Conservation (phyloP, 2,888 invertebrate species). For the Gymnocheta viridis region DNA sequence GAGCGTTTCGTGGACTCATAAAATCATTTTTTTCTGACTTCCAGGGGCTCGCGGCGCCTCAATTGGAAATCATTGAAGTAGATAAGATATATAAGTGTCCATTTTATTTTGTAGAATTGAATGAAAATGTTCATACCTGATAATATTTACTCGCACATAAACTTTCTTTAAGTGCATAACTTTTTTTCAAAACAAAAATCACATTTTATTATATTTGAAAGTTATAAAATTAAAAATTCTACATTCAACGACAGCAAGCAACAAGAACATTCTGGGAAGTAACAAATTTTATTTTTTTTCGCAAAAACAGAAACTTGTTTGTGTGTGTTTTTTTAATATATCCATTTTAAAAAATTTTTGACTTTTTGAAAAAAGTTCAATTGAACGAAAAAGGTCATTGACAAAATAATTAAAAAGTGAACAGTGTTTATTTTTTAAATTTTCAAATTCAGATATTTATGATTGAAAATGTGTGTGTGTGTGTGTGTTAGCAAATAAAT, state of each 20-base stretch:
- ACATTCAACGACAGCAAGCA: neutral
- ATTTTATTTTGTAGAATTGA: too few relatives aligned
- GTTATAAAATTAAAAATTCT: slow-evolving; percentile 28
- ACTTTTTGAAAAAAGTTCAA: slow-evolving; percentile 33
- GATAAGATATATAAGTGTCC: too few relatives aligned
- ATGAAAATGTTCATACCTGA: too few relatives aligned
- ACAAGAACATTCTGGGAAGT: slow-evolving; percentile 61
- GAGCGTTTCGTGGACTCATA: too few relatives aligned
- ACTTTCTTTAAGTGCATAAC: neutral
- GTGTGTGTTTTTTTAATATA: neutral
- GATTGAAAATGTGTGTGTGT: neutral
- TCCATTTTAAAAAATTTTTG: slow-evolving; percentile 18
- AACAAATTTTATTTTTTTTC: slow-evolving; percentile 21
- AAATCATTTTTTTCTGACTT: too few relatives aligned
- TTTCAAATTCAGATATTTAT: slow-evolving; percentile 7
- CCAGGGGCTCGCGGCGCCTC: too few relatives aligned
- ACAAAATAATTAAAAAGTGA: slow-evolving; percentile 42
- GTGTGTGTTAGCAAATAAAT: neutral
- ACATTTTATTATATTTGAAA: slow-evolving; percentile 31
- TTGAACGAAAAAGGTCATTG: slow-evolving; percentile 62
- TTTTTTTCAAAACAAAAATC: neutral
- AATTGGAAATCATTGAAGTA: too few relatives aligned
- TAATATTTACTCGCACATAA: too few relatives aligned
- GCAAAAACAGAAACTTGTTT: slow-evolving; percentile 30
- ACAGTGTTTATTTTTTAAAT: slow-evolving; percentile 15